Evolutionary conservation across 2,888 invertebrate genomes (phyloP).

Genomic region (Agriotes lineatus): DNA sequence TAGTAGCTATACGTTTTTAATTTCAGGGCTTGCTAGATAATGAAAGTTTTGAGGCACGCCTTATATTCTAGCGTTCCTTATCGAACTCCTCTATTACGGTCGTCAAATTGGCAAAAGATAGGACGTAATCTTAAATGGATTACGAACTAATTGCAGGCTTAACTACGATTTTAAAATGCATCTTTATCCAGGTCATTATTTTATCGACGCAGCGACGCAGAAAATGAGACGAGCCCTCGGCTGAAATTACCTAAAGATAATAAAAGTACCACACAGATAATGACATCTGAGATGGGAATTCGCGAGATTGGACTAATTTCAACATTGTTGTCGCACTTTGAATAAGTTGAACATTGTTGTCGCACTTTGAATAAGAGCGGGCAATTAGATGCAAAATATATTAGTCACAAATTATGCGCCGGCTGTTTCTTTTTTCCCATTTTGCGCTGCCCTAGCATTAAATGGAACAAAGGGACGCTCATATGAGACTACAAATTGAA

Average conservation of each 20-base stretch:
- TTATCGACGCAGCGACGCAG: constrained; percentile 27
- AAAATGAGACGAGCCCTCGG: constrained; percentile 25
- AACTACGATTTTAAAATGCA: constrained; percentile 25
- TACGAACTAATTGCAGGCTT: constrained; percentile 16
- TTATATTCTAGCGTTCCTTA: no score
- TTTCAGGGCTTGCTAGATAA: no score
- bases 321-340: constrained; percentile 3
- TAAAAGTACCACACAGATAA: constrained; percentile 23
- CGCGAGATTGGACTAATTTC: constrained; percentile 11
- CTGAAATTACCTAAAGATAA: constrained; percentile 32
- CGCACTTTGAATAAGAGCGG: constrained; percentile 5
- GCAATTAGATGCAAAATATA: constrained; percentile 10
- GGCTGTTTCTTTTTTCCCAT: background rate
- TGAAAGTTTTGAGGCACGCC: no score
- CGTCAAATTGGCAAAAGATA: no score
- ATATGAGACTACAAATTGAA: background rate
- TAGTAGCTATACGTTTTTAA: no score
- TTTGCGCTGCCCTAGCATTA: background rate
- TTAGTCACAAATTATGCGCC: background rate
- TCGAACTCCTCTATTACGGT: no score
- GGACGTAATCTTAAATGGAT: background rate
- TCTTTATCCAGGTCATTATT: constrained; percentile 23
- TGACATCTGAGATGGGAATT: constrained; percentile 4
- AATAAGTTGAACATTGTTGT: constrained; percentile 5
- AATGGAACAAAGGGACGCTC: background rate